Percentiles rank a stretch among this genome's conserved stretches.
Evolutionary conservation across 2,888 invertebrate genomes (phyloP).

Genomic region (Ectemnius lituratus): DNA sequence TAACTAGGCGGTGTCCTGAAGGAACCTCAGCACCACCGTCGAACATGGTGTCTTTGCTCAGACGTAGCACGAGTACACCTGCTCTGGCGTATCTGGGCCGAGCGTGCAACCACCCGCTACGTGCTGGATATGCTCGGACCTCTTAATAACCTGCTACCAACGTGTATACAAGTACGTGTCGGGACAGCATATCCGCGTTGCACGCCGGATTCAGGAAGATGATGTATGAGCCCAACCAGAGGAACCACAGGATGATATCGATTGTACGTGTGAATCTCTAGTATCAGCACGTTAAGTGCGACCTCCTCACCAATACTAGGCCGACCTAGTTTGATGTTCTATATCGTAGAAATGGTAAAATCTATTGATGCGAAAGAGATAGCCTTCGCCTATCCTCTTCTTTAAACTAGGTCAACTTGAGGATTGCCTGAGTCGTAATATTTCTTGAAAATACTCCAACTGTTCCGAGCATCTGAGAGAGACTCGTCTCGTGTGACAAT

Average conservation of each 20-base stretch:
- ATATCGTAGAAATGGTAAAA: too few species aligned
- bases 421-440: too few species aligned
- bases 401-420: neutral
- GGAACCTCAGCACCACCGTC: conserved; percentile 30
- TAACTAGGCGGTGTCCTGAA: conserved; percentile 49
- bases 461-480: too few species aligned
- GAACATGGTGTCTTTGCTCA: conserved; percentile 40
- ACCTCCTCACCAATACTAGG: too few species aligned
- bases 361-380: conserved; percentile 20
- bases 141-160: conserved; percentile 42
- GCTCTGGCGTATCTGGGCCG: conserved; percentile 24
- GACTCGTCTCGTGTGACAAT: too few species aligned
- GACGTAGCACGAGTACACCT: conserved; percentile 24
- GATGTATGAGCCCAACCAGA: neutral
- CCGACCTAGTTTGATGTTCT: too few species aligned
- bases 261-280: too few species aligned
- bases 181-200: conserved; percentile 6
- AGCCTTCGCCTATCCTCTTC: conserved; percentile 5
- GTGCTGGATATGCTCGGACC: conserved; percentile 33
- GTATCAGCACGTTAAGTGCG: too few species aligned
- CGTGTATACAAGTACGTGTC: conserved; percentile 13
- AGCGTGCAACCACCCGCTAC: conserved; percentile 22
- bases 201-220: conserved; percentile 5
- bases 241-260: too few species aligned
- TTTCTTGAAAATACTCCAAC: too few species aligned